Evolutionary conservation across 2,888 invertebrate species (phyloP).

Genomic region (Drosophila gaucha): DNA sequence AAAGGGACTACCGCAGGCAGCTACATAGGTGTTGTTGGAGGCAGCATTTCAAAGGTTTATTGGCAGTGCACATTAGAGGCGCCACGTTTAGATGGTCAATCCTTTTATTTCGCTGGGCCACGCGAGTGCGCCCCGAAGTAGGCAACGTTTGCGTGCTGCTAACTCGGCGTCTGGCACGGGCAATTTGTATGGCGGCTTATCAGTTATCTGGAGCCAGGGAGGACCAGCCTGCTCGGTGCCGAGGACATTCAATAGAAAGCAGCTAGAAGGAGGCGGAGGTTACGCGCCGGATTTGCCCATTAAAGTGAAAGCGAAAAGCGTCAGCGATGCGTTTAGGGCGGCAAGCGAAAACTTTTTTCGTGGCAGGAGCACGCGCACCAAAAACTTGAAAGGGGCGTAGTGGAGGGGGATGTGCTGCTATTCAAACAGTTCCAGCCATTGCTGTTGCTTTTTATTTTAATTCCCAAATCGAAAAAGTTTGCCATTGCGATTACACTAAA

Average conservation of each 20-base stretch:
- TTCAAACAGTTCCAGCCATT: neutral
- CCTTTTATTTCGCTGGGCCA: slow-evolving; percentile 39
- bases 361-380: slow-evolving; percentile 6
- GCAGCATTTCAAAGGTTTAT: slow-evolving; percentile 11
- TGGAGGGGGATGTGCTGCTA: neutral
- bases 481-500: slow-evolving; percentile 70
- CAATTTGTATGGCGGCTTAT: slow-evolving; percentile 71
- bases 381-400: neutral
- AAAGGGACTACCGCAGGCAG: neutral
- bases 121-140: slow-evolving; percentile 33
- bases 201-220: slow-evolving; percentile 65
- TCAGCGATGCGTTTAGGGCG: slow-evolving; percentile 64
- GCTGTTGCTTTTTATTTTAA: slow-evolving; percentile 68
- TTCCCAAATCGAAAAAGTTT: slow-evolving; percentile 80
- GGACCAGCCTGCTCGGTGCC: neutral
- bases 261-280: slow-evolving; percentile 18
- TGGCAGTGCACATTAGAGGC: slow-evolving; percentile 3
- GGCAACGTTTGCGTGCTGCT: slow-evolving; percentile 38
- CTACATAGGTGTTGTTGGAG: neutral
- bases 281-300: slow-evolving; percentile 58
- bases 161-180: slow-evolving; percentile 32
- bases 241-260: neutral
- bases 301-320: slow-evolving; percentile 57
- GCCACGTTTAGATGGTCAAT: slow-evolving; percentile 35
- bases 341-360: slow-evolving; percentile 47